A percentile compares a stretch with the other conserved stretches of the same genome.
Conservation (phyloP, 2,113 vertebrate genomes). For the Atractosteus spatula region DNA sequence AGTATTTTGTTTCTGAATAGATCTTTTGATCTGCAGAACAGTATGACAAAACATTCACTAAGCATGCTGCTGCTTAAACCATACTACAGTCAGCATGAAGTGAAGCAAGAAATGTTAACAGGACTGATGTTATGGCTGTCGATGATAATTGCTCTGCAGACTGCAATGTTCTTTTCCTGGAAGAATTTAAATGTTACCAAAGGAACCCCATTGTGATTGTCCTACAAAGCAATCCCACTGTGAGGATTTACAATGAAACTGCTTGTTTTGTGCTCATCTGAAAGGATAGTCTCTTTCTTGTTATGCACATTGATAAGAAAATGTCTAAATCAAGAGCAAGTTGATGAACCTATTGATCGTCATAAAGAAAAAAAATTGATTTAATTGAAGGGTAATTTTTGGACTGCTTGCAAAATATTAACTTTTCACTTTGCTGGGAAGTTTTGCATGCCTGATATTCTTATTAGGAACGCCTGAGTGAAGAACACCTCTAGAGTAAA, state of each 20-base stretch:
- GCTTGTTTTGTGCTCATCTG: neutral
- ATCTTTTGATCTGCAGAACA: no score
- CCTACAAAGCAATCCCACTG: neutral
- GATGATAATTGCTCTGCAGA: slow-evolving; percentile 50
- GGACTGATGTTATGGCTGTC: slow-evolving; percentile 37
- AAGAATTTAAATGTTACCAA: neutral
- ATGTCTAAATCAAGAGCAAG: no score
- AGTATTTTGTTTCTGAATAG: no score
- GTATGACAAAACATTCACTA: no score
- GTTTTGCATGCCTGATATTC: slow-evolving; percentile 23
- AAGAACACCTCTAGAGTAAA: slow-evolving; percentile 57
- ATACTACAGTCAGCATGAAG: neutral
- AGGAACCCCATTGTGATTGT: neutral
- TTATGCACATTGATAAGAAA: no score
- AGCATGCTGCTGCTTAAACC: no score
- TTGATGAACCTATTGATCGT: no score
- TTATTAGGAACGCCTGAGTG: slow-evolving; percentile 62
- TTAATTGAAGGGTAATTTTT: slow-evolving; percentile 8
- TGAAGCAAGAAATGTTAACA: slow-evolving; percentile 41
- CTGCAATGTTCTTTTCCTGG: slow-evolving; percentile 20
- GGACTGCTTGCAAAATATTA: slow-evolving; percentile 14
- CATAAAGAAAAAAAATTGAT: neutral
- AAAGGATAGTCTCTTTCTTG: no score
- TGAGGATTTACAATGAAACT: no score
- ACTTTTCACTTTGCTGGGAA: neutral